Conservation (phyloP, 2,113 vertebrate species). For the Cardinalis cardinalis region DNA sequence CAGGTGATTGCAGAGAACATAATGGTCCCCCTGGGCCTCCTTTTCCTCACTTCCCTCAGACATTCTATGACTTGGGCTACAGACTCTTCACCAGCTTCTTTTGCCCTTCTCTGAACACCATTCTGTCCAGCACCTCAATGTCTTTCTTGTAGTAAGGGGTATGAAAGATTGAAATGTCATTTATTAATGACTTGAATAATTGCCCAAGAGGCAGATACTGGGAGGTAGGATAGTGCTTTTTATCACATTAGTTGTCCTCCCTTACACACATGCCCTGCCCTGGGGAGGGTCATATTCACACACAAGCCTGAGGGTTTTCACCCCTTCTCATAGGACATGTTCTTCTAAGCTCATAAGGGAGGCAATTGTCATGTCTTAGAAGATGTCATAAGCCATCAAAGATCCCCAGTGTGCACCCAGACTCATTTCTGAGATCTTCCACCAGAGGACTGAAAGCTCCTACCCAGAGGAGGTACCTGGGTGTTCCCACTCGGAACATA, state of each 20-base stretch:
- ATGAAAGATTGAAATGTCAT: not conserved
- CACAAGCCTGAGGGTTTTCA: not conserved
- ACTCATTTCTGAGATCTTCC: not conserved
- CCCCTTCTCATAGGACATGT: not conserved
- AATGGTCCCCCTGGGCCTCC: not conserved
- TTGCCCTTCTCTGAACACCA: not conserved
- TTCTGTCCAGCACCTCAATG: not conserved
- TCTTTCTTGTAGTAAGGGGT: not conserved
- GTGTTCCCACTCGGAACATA: not conserved
- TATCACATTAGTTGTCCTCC: not conserved
- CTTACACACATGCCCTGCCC: accelerated
- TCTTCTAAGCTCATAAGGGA: not conserved
- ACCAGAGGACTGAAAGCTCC: not conserved
- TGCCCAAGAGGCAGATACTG: accelerated
- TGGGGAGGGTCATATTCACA: not conserved
- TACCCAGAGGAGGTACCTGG: not conserved
- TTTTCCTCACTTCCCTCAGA: not conserved
- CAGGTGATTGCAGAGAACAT: not conserved
- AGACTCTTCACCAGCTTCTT: not conserved
- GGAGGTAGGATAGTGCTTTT: not conserved
- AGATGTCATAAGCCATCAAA: not conserved
- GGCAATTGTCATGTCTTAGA: not conserved
- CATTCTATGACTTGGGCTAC: not conserved
- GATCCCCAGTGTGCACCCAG: accelerated
- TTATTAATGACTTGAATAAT: not conserved